Evolutionary conservation across 2,113 vertebrate genomes (phyloP), one percentile per base, ranked within the genome.

Genomic region (Otocyon megalotis): DNA sequence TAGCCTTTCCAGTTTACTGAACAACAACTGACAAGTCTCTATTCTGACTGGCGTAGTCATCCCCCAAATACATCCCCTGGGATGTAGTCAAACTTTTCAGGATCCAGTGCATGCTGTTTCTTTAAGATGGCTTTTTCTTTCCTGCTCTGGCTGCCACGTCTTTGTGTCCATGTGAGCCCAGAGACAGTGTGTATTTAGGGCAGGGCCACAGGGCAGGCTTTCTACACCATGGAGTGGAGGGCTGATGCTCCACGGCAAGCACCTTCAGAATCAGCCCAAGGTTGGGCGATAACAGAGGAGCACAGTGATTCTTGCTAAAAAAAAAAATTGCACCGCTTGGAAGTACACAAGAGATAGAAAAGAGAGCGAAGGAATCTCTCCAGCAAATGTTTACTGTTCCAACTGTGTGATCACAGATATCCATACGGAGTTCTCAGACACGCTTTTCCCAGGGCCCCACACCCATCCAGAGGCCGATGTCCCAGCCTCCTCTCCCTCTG

Each of bases 361-460:
- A 72, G 92, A 93, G 84, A 69, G 81, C 62, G 8, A 12, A 71
- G 62, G 76, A 32, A 19, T 90, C n/a, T 82, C 79, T 81, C 90
- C 62, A 60, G 91, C 96, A 17, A 22, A 17, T 97, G 98, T 96
- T 97, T 94, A 97, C 94, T 92, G 48, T 93, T 94, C 74, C 94
- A 91, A 63, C 97, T 43, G 50, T n/a, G 0, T 0, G 97, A 58
- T 96, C 54, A 28, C 69, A 90, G 80, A 97, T 54, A 79, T 86
- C 94, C 77, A 56, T 2, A 32, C 50, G 26, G 15, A 72, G 90
- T 9, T 53, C 85, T 56, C 79, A 82, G 89, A 87, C 80, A 32
- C 22, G 0, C 12, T 22, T 71, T 67, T 11, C 30, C 20, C 7
- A 13, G 22, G 54, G 54, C 32, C 69, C 37, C 9, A 6, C 14